Percentiles rank a stretch among this genome's conserved stretches.
Evolutionary conservation across 2,888 invertebrate species (phyloP).

Genomic region (Parochlus steinenii): DNA sequence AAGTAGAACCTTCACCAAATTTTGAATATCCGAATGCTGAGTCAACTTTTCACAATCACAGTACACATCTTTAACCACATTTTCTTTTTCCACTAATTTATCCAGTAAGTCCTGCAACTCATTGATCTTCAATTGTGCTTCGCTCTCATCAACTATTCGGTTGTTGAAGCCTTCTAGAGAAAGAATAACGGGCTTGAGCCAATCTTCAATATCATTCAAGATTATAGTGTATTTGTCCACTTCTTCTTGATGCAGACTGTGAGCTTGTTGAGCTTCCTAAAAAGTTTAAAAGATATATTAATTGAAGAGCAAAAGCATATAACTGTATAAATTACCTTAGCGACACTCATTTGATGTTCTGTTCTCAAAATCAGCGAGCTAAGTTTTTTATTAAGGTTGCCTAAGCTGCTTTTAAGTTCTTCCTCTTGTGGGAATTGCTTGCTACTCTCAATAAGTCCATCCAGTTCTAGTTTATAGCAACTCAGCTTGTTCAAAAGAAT

Average conservation of each 20-base stretch:
- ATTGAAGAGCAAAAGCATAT: no score
- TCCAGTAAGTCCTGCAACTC: conserved; percentile 36
- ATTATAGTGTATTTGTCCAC: conserved; percentile 35
- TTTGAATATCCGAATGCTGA: conserved; percentile 31
- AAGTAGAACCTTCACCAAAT: conserved; percentile 32
- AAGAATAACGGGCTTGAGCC: conserved; percentile 32
- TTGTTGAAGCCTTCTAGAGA: conserved; percentile 22
- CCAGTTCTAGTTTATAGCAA: conserved; percentile 8
- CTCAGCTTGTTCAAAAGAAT: conserved; percentile 8
- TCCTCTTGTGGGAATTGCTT: conserved; percentile 3
- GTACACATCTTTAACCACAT: conserved; percentile 32
- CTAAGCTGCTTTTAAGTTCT: conserved; percentile 7
- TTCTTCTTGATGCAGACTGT: conserved; percentile 36
- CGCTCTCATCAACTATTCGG: conserved; percentile 30
- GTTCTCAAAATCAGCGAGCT: conserved; percentile 8
- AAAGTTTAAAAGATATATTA: conserved; percentile 15
- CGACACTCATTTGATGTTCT: conserved; percentile 9
- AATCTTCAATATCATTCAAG: conserved; percentile 36
- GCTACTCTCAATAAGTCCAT: conserved; percentile 6
- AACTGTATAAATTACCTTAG: conserved; percentile 8
- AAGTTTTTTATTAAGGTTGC: conserved; percentile 7
- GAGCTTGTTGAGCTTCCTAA: conserved; percentile 35
- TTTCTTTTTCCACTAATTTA: conserved; percentile 33
- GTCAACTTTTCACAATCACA: conserved; percentile 33
- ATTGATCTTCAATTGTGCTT: conserved; percentile 28